A percentile compares a stretch with the other conserved stretches of the same genome.
These are phyloP conservation scores for Athetis lepigone DNA, from an alignment of 2,888 invertebrate species.

Conservation along the genomic window DNA sequence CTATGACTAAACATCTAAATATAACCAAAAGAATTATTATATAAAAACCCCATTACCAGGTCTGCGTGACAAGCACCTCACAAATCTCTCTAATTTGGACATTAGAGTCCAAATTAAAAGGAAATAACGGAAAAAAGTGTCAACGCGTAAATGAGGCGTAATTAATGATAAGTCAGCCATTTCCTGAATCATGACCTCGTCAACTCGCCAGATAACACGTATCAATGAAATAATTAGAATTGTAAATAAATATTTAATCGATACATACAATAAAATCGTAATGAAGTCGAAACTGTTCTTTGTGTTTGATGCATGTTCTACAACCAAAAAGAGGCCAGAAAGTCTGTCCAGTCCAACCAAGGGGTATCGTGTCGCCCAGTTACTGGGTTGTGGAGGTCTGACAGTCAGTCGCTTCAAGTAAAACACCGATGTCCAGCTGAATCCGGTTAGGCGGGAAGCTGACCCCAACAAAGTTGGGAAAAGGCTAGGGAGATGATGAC, in stretches of 20 bases:
- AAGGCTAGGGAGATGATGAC: no score
- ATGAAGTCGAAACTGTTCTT: no score
- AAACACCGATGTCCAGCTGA: no score
- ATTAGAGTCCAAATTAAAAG: conserved; percentile 36
- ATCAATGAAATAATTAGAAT: conserved; percentile 47
- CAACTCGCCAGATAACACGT: conserved; percentile 63
- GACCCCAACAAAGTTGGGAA: no score
- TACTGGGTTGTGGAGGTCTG: no score
- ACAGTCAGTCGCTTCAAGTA: no score
- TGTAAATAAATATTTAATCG: conserved; percentile 49
- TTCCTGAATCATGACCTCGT: conserved; percentile 74
- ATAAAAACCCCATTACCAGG: conserved; percentile 15
- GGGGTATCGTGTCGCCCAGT: no score
- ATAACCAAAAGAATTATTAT: conserved; percentile 7
- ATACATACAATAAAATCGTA: no score
- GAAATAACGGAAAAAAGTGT: conserved; percentile 20
- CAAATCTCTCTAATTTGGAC: conserved; percentile 29
- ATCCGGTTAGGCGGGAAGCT: no score
- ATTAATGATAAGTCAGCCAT: conserved; percentile 45
- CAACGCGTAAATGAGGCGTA: conserved; percentile 62
- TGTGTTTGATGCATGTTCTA: no score
- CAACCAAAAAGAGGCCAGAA: no score
- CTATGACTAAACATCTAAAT: conserved; percentile 6
- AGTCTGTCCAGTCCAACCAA: no score
- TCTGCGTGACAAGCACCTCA: conserved; percentile 40